Conservation (phyloP, 2,888 invertebrate species). For the Cordilura impudica region DNA sequence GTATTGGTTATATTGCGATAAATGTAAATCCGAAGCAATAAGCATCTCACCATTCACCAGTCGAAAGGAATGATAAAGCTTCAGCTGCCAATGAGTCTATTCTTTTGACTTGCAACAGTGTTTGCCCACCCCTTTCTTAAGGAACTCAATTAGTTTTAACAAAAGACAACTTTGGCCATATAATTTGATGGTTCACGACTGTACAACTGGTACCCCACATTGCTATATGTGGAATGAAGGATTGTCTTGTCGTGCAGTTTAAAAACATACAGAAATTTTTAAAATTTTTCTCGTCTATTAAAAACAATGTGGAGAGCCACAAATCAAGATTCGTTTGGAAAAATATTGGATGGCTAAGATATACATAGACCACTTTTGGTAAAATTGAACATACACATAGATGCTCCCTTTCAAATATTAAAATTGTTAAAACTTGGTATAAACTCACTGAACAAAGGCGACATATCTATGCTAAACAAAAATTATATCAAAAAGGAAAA, state of each 20-base stretch:
- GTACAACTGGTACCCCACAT: slow-evolving; percentile 41
- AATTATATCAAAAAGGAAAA: slow-evolving; percentile 41
- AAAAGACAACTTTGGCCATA: slow-evolving; percentile 60
- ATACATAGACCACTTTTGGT: slow-evolving; percentile 43
- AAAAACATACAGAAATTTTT: slow-evolving; percentile 50
- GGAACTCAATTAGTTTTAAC: too few relatives aligned
- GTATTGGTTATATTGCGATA: slow-evolving; percentile 56
- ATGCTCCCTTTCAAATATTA: slow-evolving; percentile 37
- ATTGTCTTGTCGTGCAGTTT: slow-evolving; percentile 49
- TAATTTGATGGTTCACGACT: too few relatives aligned
- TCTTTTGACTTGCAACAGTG: too few relatives aligned
- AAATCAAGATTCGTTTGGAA: slow-evolving; percentile 54
- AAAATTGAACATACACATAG: slow-evolving; percentile 43
- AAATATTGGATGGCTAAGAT: slow-evolving; percentile 56
- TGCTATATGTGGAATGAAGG: too few relatives aligned
- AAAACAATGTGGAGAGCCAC: slow-evolving; percentile 52
- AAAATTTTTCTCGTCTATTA: slow-evolving; percentile 33
- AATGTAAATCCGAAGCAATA: slow-evolving; percentile 36
- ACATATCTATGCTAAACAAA: too few relatives aligned
- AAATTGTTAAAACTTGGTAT: slow-evolving; percentile 45
- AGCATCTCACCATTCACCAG: slow-evolving; percentile 31
- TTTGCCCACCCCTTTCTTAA: too few relatives aligned
- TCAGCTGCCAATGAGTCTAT: slow-evolving; percentile 41
- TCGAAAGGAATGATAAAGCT: slow-evolving; percentile 45
- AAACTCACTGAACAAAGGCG: too few relatives aligned